Conservation (phyloP, 2,113 vertebrate genomes). For the Perca flavescens region DNA sequence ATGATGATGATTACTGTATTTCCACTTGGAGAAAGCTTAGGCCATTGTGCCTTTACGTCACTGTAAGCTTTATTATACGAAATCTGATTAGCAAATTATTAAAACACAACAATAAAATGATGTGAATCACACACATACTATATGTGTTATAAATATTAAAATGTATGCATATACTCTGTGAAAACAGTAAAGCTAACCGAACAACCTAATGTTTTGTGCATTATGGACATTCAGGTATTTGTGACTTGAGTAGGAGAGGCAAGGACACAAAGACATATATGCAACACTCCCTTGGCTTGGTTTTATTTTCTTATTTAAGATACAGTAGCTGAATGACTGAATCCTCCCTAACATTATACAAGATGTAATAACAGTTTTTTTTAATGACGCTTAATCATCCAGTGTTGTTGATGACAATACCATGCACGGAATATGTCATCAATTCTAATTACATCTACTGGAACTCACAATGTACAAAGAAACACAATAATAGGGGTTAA, state of each 20-base stretch:
- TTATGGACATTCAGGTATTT: constrained; percentile 39
- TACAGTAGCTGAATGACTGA: neutral
- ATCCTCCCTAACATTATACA: constrained; percentile 16
- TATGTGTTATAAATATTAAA: neutral
- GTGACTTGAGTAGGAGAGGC: neutral
- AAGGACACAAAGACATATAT: neutral
- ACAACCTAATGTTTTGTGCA: constrained; percentile 44
- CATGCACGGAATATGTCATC: neutral
- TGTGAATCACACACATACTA: neutral
- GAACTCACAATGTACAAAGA: neutral
- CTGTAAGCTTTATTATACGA: neutral
- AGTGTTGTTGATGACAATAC: neutral
- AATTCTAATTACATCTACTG: neutral
- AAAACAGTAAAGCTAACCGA: constrained; percentile 52
- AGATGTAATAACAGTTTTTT: neutral
- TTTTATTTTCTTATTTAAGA: neutral
- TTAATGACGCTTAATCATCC: neutral
- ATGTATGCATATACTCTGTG: neutral
- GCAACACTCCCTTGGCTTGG: constrained; percentile 24
- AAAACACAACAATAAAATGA: neutral
- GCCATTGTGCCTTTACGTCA: neutral
- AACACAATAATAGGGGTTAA: neutral
- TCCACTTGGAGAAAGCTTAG: neutral
- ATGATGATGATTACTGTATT: neutral
- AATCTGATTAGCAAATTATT: neutral